Evolutionary conservation across 30 jellyfish, hydroid and myxozoan genomes (phyloP).

Genomic region (Catostylus mosaicus): DNA sequence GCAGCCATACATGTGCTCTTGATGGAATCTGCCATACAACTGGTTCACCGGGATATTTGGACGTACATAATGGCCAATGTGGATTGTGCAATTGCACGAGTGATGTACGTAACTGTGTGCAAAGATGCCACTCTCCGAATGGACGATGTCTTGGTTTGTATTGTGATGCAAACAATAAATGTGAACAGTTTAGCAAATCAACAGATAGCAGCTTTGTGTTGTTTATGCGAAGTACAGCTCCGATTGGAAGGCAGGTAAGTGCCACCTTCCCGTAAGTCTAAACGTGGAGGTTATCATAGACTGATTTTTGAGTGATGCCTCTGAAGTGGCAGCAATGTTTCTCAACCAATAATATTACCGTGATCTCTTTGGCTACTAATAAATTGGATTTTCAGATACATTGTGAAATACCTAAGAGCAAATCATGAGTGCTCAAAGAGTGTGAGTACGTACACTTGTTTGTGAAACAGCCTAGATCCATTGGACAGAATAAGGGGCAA

Average conservation of each 20-base stretch:
- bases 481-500: too few relatives aligned
- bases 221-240: constrained; percentile 46
- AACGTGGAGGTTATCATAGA: too few relatives aligned
- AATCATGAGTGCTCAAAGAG: too few relatives aligned
- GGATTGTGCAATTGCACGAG: constrained; percentile 50
- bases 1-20: constrained; percentile 57
- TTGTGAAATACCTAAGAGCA: too few relatives aligned
- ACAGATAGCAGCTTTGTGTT: constrained; percentile 37
- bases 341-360: background rate
- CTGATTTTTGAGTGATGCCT: too few relatives aligned
- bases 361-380: too few relatives aligned
- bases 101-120: constrained; percentile 45
- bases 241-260: constrained; percentile 40
- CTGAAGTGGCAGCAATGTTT: background rate
- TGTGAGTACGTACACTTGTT: too few relatives aligned
- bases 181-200: constrained; percentile 52
- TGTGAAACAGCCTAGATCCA: too few relatives aligned
- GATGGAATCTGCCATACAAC: constrained; percentile 46
- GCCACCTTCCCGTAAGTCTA: too few relatives aligned
- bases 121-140: constrained; percentile 26
- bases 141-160: constrained; percentile 43
- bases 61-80: constrained; percentile 54
- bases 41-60: constrained; percentile 23
- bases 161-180: constrained; percentile 42
- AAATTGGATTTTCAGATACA: too few relatives aligned